Evolutionary conservation across 2,797 vertebrate species (phyloP).

Genomic region (Chelonia mydas): DNA sequence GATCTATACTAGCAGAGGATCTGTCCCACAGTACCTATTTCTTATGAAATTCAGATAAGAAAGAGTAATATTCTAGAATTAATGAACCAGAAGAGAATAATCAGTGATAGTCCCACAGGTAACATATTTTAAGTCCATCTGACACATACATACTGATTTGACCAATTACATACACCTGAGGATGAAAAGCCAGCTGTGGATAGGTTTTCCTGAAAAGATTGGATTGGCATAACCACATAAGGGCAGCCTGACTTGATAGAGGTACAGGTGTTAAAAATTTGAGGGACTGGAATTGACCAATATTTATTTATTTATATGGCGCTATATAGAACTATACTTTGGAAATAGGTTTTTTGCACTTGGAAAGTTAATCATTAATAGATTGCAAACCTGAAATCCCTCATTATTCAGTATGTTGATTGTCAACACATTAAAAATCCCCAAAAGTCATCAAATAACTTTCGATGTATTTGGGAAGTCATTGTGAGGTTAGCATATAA

Average conservation of each 20-base stretch:
- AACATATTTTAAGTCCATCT: conserved; percentile 47
- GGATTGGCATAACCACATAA: neutral
- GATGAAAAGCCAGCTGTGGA: neutral
- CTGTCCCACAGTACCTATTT: neutral
- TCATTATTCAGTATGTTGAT: conserved; percentile 15
- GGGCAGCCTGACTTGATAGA: neutral
- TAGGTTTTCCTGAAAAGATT: neutral
- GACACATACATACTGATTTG: neutral
- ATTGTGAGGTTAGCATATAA: conserved; percentile 65
- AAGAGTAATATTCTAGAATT: conserved; percentile 39
- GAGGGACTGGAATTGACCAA: neutral
- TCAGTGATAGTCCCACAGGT: neutral
- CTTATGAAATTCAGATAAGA: conserved; percentile 24
- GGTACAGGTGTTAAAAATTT: neutral
- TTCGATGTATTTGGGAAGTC: conserved; percentile 65
- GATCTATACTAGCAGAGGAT: conserved; percentile 6
- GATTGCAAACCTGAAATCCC: conserved; percentile 44
- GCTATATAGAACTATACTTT: too few relatives aligned
- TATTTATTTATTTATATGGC: too few relatives aligned
- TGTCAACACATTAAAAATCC: conserved; percentile 65
- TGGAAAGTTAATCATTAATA: conserved; percentile 32
- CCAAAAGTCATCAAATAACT: conserved; percentile 69
- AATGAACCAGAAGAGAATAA: conserved; percentile 23
- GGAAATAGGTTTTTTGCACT: neutral
- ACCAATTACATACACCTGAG: neutral